These are phyloP conservation scores for Halcyon chelicuti DNA, from an alignment of 2,797 vertebrate species.

Conservation along the genomic window DNA sequence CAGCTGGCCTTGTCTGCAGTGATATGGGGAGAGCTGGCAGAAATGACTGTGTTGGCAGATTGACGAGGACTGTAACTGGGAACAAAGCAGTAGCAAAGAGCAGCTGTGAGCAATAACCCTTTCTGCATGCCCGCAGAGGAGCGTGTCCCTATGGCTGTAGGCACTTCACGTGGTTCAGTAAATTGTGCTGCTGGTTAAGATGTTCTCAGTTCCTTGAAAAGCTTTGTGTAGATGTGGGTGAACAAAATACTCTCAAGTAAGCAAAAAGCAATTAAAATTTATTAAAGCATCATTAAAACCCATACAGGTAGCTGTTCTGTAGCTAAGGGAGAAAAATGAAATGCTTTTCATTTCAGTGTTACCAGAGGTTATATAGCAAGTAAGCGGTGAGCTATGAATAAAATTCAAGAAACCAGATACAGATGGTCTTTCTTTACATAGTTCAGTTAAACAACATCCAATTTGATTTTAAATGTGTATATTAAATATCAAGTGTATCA, in stretches of 20 bases:
- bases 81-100: neutral
- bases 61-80: neutral
- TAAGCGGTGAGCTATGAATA: neutral
- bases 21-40: neutral
- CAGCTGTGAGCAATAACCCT: neutral
- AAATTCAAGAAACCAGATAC: neutral
- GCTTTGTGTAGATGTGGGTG: neutral
- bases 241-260: neutral
- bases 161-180: neutral
- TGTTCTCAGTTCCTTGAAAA: neutral
- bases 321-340: neutral
- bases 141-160: rapidly evolving
- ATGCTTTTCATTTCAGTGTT: neutral
- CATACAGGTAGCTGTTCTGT: neutral
- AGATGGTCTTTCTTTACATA: neutral
- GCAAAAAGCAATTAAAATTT: neutral
- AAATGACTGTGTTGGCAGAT: neutral
- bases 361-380: neutral
- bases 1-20: neutral
- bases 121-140: neutral
- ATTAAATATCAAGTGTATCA: neutral
- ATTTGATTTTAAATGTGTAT: neutral
- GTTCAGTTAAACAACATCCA: rapidly evolving
- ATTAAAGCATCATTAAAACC: neutral
- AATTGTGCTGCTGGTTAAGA: neutral